phyloP scores from a whole-genome alignment of 2,888 invertebrate species.

The Caenorhabditis zanzibari region DNA sequence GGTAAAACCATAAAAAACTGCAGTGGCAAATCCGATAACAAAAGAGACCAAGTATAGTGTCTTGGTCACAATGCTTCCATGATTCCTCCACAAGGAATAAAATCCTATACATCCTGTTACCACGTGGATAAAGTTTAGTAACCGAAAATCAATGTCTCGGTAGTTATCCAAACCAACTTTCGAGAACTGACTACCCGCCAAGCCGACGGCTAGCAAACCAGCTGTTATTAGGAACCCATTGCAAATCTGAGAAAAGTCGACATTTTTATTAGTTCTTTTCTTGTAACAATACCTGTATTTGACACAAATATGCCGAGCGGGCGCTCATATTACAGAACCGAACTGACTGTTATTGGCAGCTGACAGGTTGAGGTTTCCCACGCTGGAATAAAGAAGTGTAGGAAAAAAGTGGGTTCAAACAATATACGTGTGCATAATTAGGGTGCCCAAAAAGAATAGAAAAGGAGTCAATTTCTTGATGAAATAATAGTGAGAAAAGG shows the following conservation, averaged over 20 bases:
- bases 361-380: slow-evolving; percentile 37
- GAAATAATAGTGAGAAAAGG: slow-evolving; percentile 53
- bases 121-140: slow-evolving; percentile 80
- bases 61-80: slow-evolving; percentile 83
- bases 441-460: background rate
- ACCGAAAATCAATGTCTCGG: slow-evolving; percentile 81
- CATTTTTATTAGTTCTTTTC: background rate
- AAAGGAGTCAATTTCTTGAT: slow-evolving; percentile 41
- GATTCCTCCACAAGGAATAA: slow-evolving; percentile 80
- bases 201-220: slow-evolving; percentile 79
- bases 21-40: slow-evolving; percentile 79
- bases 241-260: slow-evolving; percentile 77
- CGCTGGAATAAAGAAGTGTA: slow-evolving; percentile 12
- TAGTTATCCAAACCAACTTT: slow-evolving; percentile 81
- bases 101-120: slow-evolving; percentile 80
- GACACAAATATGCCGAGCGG: slow-evolving; percentile 76
- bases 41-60: slow-evolving; percentile 80
- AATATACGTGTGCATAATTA: slow-evolving; percentile 43
- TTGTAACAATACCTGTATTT: slow-evolving; percentile 75
- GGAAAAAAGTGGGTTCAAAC: slow-evolving; percentile 10
- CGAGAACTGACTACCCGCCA: slow-evolving; percentile 82
- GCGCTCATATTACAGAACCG: slow-evolving; percentile 72
- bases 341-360: slow-evolving; percentile 23
- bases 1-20: slow-evolving; percentile 83
- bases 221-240: slow-evolving; percentile 79